Base-by-base conservation (phyloP, 2,797 vertebrate species). In the Silurus lanzhouensis region DNA sequence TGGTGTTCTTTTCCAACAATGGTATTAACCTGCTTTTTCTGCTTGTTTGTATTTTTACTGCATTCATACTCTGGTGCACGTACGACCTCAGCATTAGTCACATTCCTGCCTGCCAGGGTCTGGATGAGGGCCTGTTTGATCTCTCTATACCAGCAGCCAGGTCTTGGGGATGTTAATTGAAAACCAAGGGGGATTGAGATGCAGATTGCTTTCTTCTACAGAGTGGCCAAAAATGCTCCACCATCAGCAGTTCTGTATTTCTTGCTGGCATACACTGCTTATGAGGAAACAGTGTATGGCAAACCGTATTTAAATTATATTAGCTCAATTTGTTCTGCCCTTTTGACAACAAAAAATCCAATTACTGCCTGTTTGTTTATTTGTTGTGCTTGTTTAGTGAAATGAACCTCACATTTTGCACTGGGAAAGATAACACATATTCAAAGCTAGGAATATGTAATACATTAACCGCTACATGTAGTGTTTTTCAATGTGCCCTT, bases 161-260 rank as follows among this genome's bases (percentile, higher is more conserved):
- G 86, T 88, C 89, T 86, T 70, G 38, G 86, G 68, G 81, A 84
- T 82, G 88, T 90, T 92, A 91, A 92, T 90, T 91, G 90, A 91
- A 93, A 90, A 87, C 84, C 88, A 52, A 84, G 84, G 88, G 87
- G 88, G 88, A 88, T 88, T 90, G 89, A 82, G 81, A 86, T 87
- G 80, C 70, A 81, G 87, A 90, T 85, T 91, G 87, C 83, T 84
- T 88, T 86, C 87, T 87, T 83, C 80, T 89, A 83, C 61, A 80
- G 87, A 82, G 83, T 87, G 84, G 86, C 81, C 84, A 84, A 86
- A 91, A 91, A 88, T 86, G 83, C 81, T 84, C 87, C 66, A 13
- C 74, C 82, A 86, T 89, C 91, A 88, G 88, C 87, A 83, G 55
- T 87, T 85, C 82, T 84, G 71, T 70, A 57, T n/a, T 85, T 74